phyloP scores from a whole-genome alignment of 2,888 invertebrate genomes.

The Pheosia tremula region DNA sequence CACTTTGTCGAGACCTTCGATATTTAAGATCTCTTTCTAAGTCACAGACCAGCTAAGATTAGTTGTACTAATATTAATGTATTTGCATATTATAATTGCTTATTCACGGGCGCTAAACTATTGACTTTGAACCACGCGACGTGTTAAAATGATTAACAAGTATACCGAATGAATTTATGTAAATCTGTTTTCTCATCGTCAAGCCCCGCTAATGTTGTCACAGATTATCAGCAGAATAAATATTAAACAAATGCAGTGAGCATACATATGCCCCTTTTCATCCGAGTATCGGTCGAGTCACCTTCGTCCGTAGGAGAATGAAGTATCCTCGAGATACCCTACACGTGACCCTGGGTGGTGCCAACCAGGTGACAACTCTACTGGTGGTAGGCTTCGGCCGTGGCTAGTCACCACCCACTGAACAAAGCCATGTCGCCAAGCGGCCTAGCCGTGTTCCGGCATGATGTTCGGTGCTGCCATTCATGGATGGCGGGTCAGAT shows the following conservation, averaged over 20 bases:
- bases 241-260: background rate
- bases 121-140: conserved; percentile 39
- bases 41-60: background rate
- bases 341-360: no score
- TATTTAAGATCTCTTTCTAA: background rate
- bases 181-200: conserved; percentile 31
- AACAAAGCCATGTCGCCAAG: no score
- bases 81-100: conserved; percentile 48
- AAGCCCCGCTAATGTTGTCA: conserved; percentile 1
- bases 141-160: conserved; percentile 40
- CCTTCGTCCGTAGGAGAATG: no score
- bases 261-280: background rate
- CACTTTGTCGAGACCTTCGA: background rate
- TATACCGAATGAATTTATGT: conserved; percentile 47
- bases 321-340: no score
- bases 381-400: no score
- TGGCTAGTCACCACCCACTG: no score
- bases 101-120: conserved; percentile 39
- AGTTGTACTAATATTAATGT: background rate
- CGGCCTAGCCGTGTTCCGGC: no score
- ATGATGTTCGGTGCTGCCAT: no score
- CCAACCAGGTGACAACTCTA: no score
- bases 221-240: conserved; percentile 13
- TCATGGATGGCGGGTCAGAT: no score
- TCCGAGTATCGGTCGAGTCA: no score